Conservation (phyloP, 2,888 invertebrate species). For the Sipha maydis region DNA sequence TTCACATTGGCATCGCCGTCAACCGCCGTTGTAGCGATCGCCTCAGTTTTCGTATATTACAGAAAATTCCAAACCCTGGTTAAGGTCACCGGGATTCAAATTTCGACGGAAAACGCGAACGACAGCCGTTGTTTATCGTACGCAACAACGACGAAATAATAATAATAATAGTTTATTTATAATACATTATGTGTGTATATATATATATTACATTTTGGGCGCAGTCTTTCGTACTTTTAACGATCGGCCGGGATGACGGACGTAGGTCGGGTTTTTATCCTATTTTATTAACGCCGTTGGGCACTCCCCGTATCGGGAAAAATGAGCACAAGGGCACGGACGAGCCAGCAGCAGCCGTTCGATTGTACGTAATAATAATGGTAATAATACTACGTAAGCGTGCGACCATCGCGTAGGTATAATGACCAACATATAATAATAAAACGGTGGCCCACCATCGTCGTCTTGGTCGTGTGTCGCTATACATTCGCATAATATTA, state of each 20-base stretch:
- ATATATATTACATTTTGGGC: slow-evolving; percentile 24
- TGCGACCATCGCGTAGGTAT: not conserved
- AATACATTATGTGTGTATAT: not conserved
- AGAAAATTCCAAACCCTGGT: not conserved
- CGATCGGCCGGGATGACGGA: not conserved
- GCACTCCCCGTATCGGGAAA: slow-evolving; percentile 48
- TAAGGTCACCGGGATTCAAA: not conserved
- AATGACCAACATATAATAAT: not conserved
- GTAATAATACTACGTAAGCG: not conserved
- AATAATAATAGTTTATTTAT: too few relatives aligned
- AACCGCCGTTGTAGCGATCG: not conserved
- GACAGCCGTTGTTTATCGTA: too few relatives aligned
- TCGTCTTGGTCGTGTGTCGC: not conserved
- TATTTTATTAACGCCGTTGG: slow-evolving; percentile 19
- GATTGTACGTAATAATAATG: not conserved
- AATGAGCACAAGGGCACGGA: slow-evolving; percentile 35
- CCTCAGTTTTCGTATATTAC: not conserved
- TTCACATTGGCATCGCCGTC: slow-evolving; percentile 30
- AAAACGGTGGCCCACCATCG: not conserved
- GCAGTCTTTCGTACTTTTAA: slow-evolving; percentile 24
- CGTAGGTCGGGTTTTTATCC: slow-evolving; percentile 7
- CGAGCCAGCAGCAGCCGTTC: not conserved
- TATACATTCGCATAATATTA: not conserved
- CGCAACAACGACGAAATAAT: too few relatives aligned
- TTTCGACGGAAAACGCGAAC: not conserved